Evolutionary conservation across 2,797 vertebrate genomes (phyloP).

Genomic region (Gallinago stenura): DNA sequence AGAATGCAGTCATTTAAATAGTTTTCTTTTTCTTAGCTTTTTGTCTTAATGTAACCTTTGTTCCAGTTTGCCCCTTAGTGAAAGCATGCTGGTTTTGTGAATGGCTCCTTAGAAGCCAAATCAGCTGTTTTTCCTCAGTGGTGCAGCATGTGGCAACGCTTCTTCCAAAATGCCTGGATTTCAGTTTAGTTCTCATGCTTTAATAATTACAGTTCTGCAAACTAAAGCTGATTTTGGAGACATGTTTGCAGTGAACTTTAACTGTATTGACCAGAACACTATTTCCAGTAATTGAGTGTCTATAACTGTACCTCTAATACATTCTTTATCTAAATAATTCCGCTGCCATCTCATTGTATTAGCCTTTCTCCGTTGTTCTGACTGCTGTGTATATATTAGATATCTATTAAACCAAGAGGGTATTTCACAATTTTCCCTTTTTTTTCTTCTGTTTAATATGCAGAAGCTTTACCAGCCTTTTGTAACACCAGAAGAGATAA

Average conservation of each 20-base stretch:
- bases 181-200: background rate
- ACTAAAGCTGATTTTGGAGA: background rate
- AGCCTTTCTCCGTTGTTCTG: background rate
- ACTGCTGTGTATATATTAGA: background rate
- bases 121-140: background rate
- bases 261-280: background rate
- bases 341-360: background rate
- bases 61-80: background rate
- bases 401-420: background rate
- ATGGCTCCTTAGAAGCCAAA: background rate
- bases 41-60: background rate
- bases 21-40: background rate
- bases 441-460: slow-evolving; percentile 10
- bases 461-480: slow-evolving; percentile 84
- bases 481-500: slow-evolving; percentile 78
- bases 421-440: background rate
- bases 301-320: background rate
- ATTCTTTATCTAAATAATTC: background rate
- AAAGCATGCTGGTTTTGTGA: background rate
- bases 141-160: slow-evolving; percentile 27
- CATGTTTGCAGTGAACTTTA: background rate
- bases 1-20: background rate
- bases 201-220: background rate
- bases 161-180: background rate
- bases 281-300: background rate